A percentile compares a stretch with the other conserved stretches of the same genome.
Evolutionary conservation across 2,113 vertebrate genomes (phyloP).

Genomic region (Mus pahari): DNA sequence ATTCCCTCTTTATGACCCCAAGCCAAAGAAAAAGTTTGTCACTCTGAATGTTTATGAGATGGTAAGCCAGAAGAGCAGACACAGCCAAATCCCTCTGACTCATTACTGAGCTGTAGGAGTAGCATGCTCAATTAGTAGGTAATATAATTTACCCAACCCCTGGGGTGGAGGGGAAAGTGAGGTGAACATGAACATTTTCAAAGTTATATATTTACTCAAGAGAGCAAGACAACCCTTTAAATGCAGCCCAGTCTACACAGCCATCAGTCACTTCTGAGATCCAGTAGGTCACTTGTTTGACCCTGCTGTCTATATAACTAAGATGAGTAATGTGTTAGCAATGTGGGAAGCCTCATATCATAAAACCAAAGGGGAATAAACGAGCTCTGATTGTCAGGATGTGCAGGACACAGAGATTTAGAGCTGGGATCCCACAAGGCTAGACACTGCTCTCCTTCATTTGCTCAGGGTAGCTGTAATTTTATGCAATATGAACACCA

Average conservation of each 20-base stretch:
- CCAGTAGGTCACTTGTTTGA: slow-evolving; percentile 54
- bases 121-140: slow-evolving; percentile 66
- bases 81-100: slow-evolving; percentile 76
- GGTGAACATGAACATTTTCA: slow-evolving; percentile 60
- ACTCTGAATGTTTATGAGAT: slow-evolving; percentile 80
- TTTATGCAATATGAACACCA: not conserved
- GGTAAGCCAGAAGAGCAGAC: slow-evolving; percentile 71
- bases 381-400: slow-evolving; percentile 65
- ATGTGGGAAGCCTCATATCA: slow-evolving; percentile 69
- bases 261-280: slow-evolving; percentile 61
- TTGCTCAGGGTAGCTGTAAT: not conserved
- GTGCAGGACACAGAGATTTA: slow-evolving; percentile 65
- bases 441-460: not conserved
- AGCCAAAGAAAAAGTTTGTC: slow-evolving; percentile 82
- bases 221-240: slow-evolving; percentile 47
- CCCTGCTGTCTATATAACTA: slow-evolving; percentile 68
- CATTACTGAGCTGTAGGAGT: slow-evolving; percentile 68
- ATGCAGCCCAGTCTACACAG: slow-evolving; percentile 54
- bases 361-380: slow-evolving; percentile 75
- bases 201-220: slow-evolving; percentile 62
- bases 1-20: slow-evolving; percentile 69
- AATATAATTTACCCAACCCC: slow-evolving; percentile 63
- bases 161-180: not conserved
- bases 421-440: slow-evolving; percentile 24
- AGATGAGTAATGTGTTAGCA: slow-evolving; percentile 76